A percentile compares a stretch with the other conserved stretches of the same genome.
Evolutionary conservation across 2,113 vertebrate species (phyloP).

Genomic region (Odontophorus gujanensis): DNA sequence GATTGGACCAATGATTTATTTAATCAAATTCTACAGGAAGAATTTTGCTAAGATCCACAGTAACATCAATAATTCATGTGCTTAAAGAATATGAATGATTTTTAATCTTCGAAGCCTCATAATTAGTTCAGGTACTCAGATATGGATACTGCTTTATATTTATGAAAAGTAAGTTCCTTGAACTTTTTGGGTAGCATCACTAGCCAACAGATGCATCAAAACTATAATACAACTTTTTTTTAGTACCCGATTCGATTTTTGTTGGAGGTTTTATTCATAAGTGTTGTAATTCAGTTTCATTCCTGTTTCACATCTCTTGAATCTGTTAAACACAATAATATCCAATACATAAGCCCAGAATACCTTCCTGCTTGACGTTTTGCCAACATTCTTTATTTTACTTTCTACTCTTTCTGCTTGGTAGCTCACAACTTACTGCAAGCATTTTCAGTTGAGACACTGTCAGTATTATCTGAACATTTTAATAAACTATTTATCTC

Average conservation of each 20-base stretch:
- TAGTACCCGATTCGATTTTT: neutral
- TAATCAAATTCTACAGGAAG: neutral
- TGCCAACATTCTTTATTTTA: neutral
- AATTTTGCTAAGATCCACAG: neutral
- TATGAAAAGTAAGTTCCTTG: neutral
- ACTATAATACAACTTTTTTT: neutral
- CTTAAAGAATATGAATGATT: neutral
- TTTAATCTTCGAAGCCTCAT: neutral
- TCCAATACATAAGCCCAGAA: neutral
- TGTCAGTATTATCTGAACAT: neutral
- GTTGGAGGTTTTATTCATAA: neutral
- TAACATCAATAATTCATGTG: neutral
- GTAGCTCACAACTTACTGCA: neutral
- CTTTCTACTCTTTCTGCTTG: neutral
- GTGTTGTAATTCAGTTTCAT: neutral
- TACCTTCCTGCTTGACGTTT: neutral
- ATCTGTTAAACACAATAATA: neutral
- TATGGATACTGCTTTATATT: neutral
- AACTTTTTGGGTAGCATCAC: neutral
- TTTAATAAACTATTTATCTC: neutral
- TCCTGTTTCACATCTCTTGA: neutral
- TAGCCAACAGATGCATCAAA: neutral
- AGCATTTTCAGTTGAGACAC: neutral
- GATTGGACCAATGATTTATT: neutral
- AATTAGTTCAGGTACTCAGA: neutral